A percentile compares a stretch with the other conserved stretches of the same genome.
These are phyloP conservation scores for Coremacera marginata DNA, from an alignment of 2,888 invertebrate genomes.

Conservation along the genomic window DNA sequence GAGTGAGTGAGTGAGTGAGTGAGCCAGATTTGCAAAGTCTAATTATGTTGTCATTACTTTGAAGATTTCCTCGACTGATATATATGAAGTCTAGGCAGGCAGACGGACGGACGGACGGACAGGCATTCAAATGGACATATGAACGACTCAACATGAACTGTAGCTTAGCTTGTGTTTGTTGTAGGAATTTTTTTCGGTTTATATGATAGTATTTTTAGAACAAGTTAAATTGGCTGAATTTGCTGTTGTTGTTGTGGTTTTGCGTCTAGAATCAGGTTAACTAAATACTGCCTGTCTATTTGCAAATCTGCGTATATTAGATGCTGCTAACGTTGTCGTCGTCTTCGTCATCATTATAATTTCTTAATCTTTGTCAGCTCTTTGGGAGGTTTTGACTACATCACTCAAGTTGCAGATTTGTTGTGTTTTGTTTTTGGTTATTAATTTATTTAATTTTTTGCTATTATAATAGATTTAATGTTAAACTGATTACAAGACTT, in stretches of 20 bases:
- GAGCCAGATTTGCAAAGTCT: conserved; percentile 18
- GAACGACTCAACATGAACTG: background rate
- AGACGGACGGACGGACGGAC: background rate
- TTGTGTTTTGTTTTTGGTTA: background rate
- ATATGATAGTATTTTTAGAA: background rate
- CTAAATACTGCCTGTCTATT: background rate
- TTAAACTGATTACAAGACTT: background rate
- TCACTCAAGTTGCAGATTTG: background rate
- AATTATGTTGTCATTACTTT: conserved; percentile 38
- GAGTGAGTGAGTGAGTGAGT: background rate
- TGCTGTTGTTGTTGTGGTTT: background rate
- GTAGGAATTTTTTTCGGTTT: background rate
- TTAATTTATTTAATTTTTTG: background rate
- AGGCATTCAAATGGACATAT: background rate
- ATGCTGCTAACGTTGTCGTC: background rate
- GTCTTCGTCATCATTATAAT: too few relatives aligned
- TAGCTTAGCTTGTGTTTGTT: background rate
- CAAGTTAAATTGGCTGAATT: background rate
- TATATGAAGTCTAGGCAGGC: background rate
- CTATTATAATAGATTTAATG: background rate
- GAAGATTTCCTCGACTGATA: conserved; percentile 31
- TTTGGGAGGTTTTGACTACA: background rate
- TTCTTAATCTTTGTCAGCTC: background rate
- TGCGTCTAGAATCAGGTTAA: background rate
- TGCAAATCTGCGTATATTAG: background rate